phyloP scores from a whole-genome alignment of 2,888 invertebrate genomes.

The Cheilosia soror region DNA sequence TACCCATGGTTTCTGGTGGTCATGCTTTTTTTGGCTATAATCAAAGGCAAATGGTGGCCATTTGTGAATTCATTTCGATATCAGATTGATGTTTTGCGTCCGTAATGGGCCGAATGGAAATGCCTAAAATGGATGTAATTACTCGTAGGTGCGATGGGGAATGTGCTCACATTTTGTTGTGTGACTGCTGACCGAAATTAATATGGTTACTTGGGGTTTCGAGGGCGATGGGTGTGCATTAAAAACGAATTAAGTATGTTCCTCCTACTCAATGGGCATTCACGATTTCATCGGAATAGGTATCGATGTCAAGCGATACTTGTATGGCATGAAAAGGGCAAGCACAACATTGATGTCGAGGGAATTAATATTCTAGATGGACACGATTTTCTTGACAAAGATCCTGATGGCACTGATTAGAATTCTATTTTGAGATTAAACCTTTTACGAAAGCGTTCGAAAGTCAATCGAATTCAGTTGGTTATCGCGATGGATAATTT shows the following conservation, averaged over 20 bases:
- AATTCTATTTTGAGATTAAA: not conserved
- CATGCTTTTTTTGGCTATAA: slow-evolving; percentile 23
- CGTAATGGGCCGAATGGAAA: slow-evolving; percentile 29
- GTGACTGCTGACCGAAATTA: slow-evolving; percentile 16
- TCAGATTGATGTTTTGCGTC: slow-evolving; percentile 49
- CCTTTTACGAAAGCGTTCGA: not conserved
- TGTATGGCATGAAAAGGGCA: slow-evolving; percentile 4
- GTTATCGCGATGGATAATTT: not conserved
- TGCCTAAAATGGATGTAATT: slow-evolving; percentile 23
- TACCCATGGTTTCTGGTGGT: slow-evolving; percentile 7
- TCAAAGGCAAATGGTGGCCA: slow-evolving; percentile 22
- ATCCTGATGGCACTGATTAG: slow-evolving; percentile 4
- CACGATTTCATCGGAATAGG: slow-evolving; percentile 11
- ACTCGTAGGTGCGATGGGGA: slow-evolving; percentile 22
- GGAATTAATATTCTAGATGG: slow-evolving; percentile 19
- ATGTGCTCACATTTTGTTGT: slow-evolving; percentile 22
- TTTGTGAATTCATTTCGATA: slow-evolving; percentile 36
- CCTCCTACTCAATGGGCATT: slow-evolving; percentile 10
- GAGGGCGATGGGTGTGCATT: slow-evolving; percentile 45
- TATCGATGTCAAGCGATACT: slow-evolving; percentile 10
- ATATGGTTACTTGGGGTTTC: slow-evolving; percentile 5
- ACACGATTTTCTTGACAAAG: not conserved
- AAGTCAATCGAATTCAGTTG: not conserved
- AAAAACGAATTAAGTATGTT: slow-evolving; percentile 53
- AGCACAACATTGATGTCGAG: not conserved